Evolutionary conservation across 2,797 vertebrate genomes (phyloP).

Genomic region (Urocyon cinereoargenteus): DNA sequence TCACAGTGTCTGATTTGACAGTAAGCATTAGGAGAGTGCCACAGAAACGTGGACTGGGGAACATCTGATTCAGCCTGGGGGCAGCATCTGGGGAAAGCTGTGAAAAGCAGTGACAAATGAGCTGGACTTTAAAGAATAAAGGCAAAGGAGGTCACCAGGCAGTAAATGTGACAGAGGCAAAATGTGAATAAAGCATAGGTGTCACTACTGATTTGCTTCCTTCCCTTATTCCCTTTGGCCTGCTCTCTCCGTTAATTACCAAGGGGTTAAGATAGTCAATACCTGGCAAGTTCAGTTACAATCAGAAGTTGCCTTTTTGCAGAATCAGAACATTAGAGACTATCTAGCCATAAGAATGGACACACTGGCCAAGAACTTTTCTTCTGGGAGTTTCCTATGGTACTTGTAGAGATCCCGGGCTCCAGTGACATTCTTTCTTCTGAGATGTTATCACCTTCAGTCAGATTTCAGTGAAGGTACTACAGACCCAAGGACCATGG

Average conservation of each 20-base stretch:
- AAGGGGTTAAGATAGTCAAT: not conserved
- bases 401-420: not conserved
- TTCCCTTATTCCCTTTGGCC: not conserved
- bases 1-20: not conserved
- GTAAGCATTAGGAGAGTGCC: not conserved
- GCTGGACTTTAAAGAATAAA: not conserved
- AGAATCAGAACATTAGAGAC: not conserved
- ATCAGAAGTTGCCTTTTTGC: slow-evolving; percentile 9
- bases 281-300: not conserved
- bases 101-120: not conserved
- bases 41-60: not conserved
- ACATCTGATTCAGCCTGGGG: not conserved
- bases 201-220: not conserved
- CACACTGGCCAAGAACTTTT: not conserved
- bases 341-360: not conserved
- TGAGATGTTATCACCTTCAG: not conserved
- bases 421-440: not conserved
- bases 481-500: not conserved
- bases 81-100: not conserved
- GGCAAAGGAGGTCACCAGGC: not conserved
- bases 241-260: not conserved
- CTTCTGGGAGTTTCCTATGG: not conserved
- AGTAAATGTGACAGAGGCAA: not conserved
- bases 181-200: not conserved
- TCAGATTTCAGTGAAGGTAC: not conserved